Conservation (phyloP, 37 sponge, comb jelly and placozoan species). For the Dysidea cf. avara region DNA sequence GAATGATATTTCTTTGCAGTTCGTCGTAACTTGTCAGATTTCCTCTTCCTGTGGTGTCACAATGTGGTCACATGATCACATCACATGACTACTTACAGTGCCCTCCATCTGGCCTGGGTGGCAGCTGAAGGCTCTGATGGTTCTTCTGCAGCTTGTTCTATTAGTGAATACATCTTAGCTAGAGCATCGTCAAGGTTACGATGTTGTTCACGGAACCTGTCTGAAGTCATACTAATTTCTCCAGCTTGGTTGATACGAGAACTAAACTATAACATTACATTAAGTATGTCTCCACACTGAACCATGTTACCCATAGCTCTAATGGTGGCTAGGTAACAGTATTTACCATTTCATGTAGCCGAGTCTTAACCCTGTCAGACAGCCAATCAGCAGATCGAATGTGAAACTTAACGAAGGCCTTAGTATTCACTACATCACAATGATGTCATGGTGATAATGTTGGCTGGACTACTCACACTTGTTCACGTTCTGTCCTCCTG, state of each 20-base stretch:
- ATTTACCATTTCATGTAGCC: slow-evolving; percentile 49
- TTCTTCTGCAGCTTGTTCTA: slow-evolving; percentile 70
- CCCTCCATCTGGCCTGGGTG: slow-evolving; percentile 59
- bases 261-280: slow-evolving; percentile 44
- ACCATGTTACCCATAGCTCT: not conserved
- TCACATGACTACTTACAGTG: slow-evolving; percentile 47
- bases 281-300: not conserved
- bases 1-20: slow-evolving; percentile 82
- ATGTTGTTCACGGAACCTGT: slow-evolving; percentile 58
- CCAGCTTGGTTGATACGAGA: slow-evolving; percentile 70
- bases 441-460: too few species aligned
- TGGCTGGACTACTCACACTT: slow-evolving; percentile 62
- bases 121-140: slow-evolving; percentile 62
- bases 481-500: slow-evolving; percentile 97
- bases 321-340: too few species aligned
- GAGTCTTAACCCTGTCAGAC: slow-evolving; percentile 72
- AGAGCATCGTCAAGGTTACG: slow-evolving; percentile 77
- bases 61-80: not conserved
- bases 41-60: slow-evolving; percentile 45
- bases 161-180: slow-evolving; percentile 24
- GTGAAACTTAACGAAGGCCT: slow-evolving; percentile 80
- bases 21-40: slow-evolving; percentile 43
- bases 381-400: slow-evolving; percentile 83
- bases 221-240: slow-evolving; percentile 67
- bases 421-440: slow-evolving; percentile 73